Evolutionary conservation across 2,888 invertebrate genomes (phyloP).

Genomic region (Polietes domitor): DNA sequence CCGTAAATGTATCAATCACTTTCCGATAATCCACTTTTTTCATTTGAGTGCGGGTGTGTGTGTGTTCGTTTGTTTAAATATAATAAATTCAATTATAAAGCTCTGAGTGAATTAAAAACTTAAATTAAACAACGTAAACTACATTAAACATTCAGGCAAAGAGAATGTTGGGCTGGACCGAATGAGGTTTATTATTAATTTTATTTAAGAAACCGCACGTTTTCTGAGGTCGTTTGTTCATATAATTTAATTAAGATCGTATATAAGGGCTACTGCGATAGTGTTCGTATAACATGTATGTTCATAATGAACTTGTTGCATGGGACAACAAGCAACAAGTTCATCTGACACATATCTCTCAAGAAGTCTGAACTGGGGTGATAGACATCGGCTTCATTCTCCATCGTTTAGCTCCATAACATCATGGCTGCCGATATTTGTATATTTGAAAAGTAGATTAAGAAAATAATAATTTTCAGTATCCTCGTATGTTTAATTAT

Average conservation of each 20-base stretch:
- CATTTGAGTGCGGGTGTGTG: neutral
- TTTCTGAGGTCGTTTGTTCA: neutral
- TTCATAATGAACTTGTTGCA: too few species aligned
- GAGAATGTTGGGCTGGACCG: neutral
- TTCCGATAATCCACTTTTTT: slow-evolving; percentile 24
- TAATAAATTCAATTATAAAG: slow-evolving; percentile 33
- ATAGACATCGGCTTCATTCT: too few species aligned
- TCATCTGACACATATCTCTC: too few species aligned
- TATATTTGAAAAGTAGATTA: too few species aligned
- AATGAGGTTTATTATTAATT: neutral
- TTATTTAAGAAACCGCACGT: slow-evolving; percentile 13
- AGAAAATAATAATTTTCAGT: too few species aligned
- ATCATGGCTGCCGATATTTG: too few species aligned
- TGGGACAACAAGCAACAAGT: too few species aligned
- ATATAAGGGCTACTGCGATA: too few species aligned
- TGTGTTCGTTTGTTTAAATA: slow-evolving; percentile 10
- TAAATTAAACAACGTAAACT: neutral
- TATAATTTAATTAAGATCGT: slow-evolving; percentile 7
- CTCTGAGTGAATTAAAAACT: slow-evolving; percentile 18
- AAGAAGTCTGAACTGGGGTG: too few species aligned
- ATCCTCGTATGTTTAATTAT: too few species aligned
- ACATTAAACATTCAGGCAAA: neutral
- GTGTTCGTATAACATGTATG: too few species aligned
- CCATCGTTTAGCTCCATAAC: too few species aligned
- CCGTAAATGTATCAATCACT: slow-evolving; percentile 8